Base-by-base conservation (phyloP, 2,797 vertebrate species). In the Clarias pachynema region DNA sequence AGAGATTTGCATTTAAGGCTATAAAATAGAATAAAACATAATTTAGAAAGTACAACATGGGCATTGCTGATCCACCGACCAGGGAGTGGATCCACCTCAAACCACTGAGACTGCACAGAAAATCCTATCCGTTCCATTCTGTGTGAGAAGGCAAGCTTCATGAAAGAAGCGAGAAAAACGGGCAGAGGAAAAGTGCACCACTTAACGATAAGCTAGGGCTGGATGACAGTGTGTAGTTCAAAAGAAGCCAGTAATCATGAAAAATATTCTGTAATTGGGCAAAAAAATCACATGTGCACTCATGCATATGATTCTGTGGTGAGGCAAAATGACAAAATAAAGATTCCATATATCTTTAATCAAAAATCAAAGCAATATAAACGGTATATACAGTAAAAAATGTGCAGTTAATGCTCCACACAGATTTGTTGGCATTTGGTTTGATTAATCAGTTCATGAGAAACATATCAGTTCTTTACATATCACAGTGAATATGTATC, bases 181-280 rank as follows among this genome's bases (percentile, higher is more conserved):
- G 68, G 59, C 57, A 74, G 59, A 62, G 79, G n/a, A n/a, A 66
- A 81, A 66, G 79, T 81, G 79, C 63, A 81, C 3, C 81, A 83
- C 56, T 83, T 37, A 62, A 62, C 9, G 34, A 62, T 22, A 74
- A 74, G 34, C 69, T 44, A 7, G 56, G 26, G n/a, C 57, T 74
- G 69, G 57, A 62, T 73, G 69, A 57, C 34, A 73, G 57, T 40
- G 56, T 74, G 69, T 53, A 53, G 34, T 59, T 74, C 57, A 74
- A 74, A 83, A 82, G 53, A 37, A 49, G 81, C 56, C 81, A 44
- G 81, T 40, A 62, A 74, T 83, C n/a, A 59, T 12, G 24, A 29
- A 22, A 72, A 63, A 63, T 68, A 49, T 37, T 62, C 56, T 73
- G 81, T 62, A 83, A 31, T 63, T 73, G 69, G 69, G 37, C 18